Evolutionary conservation across 2,797 vertebrate species (phyloP).

Genomic region (Heliangelus exortis): DNA sequence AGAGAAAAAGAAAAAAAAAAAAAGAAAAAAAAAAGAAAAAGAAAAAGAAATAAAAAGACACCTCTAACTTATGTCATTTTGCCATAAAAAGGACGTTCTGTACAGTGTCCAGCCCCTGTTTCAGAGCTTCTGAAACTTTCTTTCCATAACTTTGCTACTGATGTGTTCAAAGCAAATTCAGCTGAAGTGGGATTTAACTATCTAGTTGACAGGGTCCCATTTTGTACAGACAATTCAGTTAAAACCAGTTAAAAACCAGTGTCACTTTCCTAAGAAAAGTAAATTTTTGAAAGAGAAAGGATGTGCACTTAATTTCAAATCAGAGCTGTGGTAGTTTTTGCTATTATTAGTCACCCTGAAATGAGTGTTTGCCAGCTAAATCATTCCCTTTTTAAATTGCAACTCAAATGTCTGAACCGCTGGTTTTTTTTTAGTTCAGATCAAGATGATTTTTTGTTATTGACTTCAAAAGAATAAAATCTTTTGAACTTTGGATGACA

Average conservation of each 20-base stretch:
- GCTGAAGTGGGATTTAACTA: background rate
- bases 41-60: background rate
- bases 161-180: background rate
- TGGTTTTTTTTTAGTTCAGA: background rate
- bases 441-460: background rate
- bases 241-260: background rate
- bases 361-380: background rate
- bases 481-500: background rate
- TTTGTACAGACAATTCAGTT: background rate
- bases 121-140: conserved; percentile 8
- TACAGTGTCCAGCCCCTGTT: background rate
- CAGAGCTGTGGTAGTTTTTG: background rate
- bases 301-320: background rate
- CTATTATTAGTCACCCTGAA: background rate
- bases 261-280: background rate
- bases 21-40: background rate
- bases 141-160: background rate
- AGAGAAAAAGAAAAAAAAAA: background rate
- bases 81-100: background rate
- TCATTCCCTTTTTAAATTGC: background rate
- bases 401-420: background rate
- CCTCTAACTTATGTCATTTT: background rate
- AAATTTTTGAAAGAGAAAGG: background rate
- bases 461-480: background rate
- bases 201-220: background rate